Percentiles rank a stretch among this genome's conserved stretches.
These are phyloP conservation scores for Periophthalmus magnuspinnatus DNA, from an alignment of 2,797 vertebrate species.

Conservation along the genomic window DNA sequence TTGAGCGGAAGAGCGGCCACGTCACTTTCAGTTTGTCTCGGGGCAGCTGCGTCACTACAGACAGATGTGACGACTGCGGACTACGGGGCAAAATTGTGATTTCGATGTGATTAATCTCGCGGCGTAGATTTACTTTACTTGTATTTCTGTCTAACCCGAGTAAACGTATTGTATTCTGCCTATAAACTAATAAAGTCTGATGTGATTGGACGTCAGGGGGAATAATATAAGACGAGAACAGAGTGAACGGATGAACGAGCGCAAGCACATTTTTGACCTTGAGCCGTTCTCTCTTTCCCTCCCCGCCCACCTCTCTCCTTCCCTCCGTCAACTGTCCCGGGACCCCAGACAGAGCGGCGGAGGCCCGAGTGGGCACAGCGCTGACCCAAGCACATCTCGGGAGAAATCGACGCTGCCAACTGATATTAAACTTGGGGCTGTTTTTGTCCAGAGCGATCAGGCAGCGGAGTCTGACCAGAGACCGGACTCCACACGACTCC, in stretches of 20 bases:
- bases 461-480: constrained; percentile 55
- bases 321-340: constrained; percentile 48
- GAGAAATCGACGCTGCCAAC: constrained; percentile 69
- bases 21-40: too few species aligned
- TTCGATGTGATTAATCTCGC: too few species aligned
- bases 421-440: constrained; percentile 64
- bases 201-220: too few species aligned
- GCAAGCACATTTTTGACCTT: constrained; percentile 62
- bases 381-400: constrained; percentile 74
- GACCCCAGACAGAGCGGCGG: constrained; percentile 29
- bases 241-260: constrained; percentile 5
- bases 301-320: too few species aligned
- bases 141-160: too few species aligned
- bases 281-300: constrained; percentile 46
- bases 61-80: too few species aligned
- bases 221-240: background rate
- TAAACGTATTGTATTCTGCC: too few species aligned
- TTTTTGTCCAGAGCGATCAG: constrained; percentile 60
- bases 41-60: too few species aligned
- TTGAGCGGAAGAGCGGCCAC: too few species aligned
- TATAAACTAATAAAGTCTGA: too few species aligned
- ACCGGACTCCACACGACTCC: constrained; percentile 4
- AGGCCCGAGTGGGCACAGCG: constrained; percentile 45
- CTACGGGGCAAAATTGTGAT: too few species aligned
- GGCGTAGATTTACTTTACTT: too few species aligned